phyloP scores from a whole-genome alignment of 2,113 vertebrate genomes.

The Coptodon bakossiorum region DNA sequence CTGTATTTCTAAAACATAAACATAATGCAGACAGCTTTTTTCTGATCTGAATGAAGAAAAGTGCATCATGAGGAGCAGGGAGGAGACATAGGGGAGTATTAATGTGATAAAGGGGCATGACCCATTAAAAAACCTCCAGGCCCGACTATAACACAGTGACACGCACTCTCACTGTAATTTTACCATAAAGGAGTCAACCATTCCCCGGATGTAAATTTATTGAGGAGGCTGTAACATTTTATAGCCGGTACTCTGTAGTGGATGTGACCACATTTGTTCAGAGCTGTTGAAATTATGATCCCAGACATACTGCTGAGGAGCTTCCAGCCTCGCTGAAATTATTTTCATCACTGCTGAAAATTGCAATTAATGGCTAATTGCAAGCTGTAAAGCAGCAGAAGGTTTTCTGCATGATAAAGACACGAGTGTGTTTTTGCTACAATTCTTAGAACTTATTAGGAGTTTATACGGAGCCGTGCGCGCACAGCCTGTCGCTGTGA shows the following conservation, averaged over 20 bases:
- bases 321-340: slow-evolving; percentile 1
- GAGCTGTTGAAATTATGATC: slow-evolving; percentile 29
- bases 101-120: neutral
- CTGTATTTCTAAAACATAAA: neutral
- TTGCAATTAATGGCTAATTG: slow-evolving; percentile 1
- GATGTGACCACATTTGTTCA: slow-evolving; percentile 35
- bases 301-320: neutral
- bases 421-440: neutral
- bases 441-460: neutral
- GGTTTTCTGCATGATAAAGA: neutral
- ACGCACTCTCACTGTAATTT: slow-evolving; percentile 1
- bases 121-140: slow-evolving; percentile 10
- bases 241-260: slow-evolving; percentile 14
- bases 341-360: slow-evolving; percentile 30
- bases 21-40: neutral
- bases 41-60: neutral
- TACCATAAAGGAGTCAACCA: slow-evolving; percentile 25
- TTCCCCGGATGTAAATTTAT: slow-evolving; percentile 34
- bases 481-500: neutral
- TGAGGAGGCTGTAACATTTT: slow-evolving; percentile 38
- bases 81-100: neutral
- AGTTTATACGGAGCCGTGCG: accelerated
- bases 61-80: neutral
- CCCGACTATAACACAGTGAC: neutral
- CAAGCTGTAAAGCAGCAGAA: slow-evolving; percentile 3